These are phyloP conservation scores for Cepphus grylle DNA, from an alignment of 2,113 vertebrate genomes.

Conservation along the genomic window DNA sequence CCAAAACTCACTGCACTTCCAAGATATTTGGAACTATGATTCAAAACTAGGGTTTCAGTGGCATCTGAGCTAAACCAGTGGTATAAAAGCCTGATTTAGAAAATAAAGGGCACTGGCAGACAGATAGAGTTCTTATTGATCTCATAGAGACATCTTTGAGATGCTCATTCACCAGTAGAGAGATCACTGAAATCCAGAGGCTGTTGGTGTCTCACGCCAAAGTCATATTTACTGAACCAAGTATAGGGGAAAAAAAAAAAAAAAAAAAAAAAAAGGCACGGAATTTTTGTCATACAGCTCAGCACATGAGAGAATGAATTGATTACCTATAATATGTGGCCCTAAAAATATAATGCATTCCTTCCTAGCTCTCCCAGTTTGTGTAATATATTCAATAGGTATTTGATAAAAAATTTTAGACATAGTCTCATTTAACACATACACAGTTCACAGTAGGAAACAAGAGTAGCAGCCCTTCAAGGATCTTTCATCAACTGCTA, in stretches of 20 bases:
- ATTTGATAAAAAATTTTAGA: neutral
- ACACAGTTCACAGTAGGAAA: neutral
- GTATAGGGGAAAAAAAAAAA: no score
- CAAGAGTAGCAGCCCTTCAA: neutral
- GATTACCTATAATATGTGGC: neutral
- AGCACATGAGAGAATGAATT: neutral
- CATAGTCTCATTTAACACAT: neutral
- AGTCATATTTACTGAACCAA: neutral
- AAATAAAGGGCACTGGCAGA: neutral
- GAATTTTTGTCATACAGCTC: neutral
- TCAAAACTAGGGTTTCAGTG: neutral
- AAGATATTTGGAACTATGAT: neutral
- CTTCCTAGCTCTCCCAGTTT: neutral
- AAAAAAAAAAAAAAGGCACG: rapidly evolving
- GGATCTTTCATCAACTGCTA: neutral
- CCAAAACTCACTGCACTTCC: neutral
- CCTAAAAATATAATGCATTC: neutral
- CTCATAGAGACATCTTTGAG: neutral
- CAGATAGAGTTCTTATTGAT: neutral
- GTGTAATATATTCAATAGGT: neutral
- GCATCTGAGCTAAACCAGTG: neutral
- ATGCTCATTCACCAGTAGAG: neutral
- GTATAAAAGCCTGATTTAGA: neutral
- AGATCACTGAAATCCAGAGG: neutral
- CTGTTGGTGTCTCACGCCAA: neutral